Conservation (phyloP, 2,888 invertebrate genomes). For the Limnephilus rhombicus region DNA sequence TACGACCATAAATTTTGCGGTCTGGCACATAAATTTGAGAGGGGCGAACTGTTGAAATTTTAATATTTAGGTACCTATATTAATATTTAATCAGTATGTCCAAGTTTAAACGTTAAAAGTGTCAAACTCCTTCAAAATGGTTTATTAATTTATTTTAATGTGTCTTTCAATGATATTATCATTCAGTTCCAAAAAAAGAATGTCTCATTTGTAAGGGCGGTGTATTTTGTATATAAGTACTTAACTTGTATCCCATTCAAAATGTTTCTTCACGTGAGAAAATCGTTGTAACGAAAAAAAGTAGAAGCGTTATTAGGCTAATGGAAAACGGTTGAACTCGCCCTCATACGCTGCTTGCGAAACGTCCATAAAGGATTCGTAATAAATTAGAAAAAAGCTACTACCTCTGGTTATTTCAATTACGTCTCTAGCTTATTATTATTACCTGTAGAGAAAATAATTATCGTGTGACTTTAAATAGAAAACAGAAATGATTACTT, state of each 20-base stretch:
- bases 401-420: conserved; percentile 13
- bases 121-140: background rate
- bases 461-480: background rate
- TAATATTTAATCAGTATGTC: background rate
- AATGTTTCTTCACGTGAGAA: conserved; percentile 26
- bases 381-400: conserved; percentile 61
- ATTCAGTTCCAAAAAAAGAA: background rate
- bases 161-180: background rate
- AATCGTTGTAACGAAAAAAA: conserved; percentile 50
- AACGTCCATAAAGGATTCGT: conserved; percentile 61
- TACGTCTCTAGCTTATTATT: background rate
- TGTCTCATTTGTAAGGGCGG: background rate
- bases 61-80: background rate
- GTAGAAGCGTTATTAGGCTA: conserved; percentile 64
- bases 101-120: background rate
- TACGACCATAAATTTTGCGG: background rate
- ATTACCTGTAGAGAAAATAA: background rate
- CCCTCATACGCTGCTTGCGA: conserved; percentile 37
- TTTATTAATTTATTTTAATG: background rate
- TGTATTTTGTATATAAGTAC: background rate
- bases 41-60: background rate
- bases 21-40: background rate
- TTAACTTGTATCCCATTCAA: background rate
- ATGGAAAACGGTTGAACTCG: conserved; percentile 62
- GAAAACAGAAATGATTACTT: background rate